Percentiles rank a stretch among this genome's conserved stretches.
phyloP scores from a whole-genome alignment of 2,797 vertebrate genomes.

The Hyperoplus immaculatus region DNA sequence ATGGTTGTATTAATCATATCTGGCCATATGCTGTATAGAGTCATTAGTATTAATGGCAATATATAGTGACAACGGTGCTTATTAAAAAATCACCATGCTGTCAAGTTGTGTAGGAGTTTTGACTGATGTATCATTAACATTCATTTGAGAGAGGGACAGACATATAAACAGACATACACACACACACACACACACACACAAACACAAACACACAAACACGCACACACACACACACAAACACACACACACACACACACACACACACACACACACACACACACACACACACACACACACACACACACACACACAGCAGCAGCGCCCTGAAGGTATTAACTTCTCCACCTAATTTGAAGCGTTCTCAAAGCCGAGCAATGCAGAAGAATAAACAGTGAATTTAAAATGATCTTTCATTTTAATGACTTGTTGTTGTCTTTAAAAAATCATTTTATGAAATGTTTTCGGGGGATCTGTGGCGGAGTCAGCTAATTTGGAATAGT shows the following conservation, averaged over 20 bases:
- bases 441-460: constrained; percentile 67
- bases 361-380: constrained; percentile 39
- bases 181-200: background rate
- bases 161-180: constrained; percentile 10
- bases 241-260: background rate
- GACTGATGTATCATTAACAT: constrained; percentile 66
- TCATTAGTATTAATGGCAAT: constrained; percentile 44
- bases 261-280: no score
- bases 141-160: constrained; percentile 48
- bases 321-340: constrained; percentile 64
- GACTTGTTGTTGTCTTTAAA: constrained; percentile 76
- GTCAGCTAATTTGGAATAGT: constrained; percentile 63
- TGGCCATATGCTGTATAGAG: constrained; percentile 3
- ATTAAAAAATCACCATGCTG: constrained; percentile 55
- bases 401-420: constrained; percentile 76
- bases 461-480: constrained; percentile 65
- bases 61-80: constrained; percentile 34
- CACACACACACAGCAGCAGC: background rate
- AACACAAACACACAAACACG: background rate
- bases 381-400: constrained; percentile 72
- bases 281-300: no score
- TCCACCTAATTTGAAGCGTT: constrained; percentile 63
- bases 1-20: background rate
- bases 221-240: constrained; percentile 15
- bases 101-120: constrained; percentile 55